A percentile compares a stretch with the other conserved stretches of the same genome.
phyloP scores from a whole-genome alignment of 2,113 vertebrate species.

The Thalassarche chlororhynchos region DNA sequence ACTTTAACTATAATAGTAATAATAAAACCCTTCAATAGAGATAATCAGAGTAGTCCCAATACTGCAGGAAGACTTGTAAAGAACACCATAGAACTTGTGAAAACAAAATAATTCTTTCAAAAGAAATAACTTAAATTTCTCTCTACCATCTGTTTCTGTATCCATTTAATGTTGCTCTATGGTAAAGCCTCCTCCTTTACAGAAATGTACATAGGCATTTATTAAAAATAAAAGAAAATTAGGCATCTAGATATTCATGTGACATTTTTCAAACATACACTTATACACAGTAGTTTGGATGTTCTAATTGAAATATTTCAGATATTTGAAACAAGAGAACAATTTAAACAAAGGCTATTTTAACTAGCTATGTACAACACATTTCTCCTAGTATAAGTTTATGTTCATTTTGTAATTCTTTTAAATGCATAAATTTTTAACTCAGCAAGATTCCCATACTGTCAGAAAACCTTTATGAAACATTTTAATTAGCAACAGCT shows the following conservation, averaged over 20 bases:
- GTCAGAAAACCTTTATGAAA: background rate
- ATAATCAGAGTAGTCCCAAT: background rate
- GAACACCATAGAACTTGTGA: background rate
- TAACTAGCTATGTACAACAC: background rate
- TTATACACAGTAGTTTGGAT: background rate
- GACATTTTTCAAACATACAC: background rate
- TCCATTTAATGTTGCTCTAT: background rate
- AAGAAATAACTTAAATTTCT: background rate
- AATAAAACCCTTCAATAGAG: background rate
- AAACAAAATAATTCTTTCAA: background rate
- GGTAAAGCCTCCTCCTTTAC: background rate
- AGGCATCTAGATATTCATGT: background rate
- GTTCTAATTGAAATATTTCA: background rate
- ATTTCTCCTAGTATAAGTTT: background rate
- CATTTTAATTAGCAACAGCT: conserved; percentile 25
- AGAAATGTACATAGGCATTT: background rate
- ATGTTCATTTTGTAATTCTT: background rate
- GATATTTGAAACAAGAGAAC: background rate
- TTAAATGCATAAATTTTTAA: background rate
- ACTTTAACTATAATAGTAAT: background rate
- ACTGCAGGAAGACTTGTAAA: background rate
- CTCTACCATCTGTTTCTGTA: background rate
- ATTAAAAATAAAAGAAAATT: background rate
- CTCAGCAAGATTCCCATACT: background rate
- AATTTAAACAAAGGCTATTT: background rate